phyloP scores from a whole-genome alignment of 2,888 invertebrate species.

The Cephus pygmeus region DNA sequence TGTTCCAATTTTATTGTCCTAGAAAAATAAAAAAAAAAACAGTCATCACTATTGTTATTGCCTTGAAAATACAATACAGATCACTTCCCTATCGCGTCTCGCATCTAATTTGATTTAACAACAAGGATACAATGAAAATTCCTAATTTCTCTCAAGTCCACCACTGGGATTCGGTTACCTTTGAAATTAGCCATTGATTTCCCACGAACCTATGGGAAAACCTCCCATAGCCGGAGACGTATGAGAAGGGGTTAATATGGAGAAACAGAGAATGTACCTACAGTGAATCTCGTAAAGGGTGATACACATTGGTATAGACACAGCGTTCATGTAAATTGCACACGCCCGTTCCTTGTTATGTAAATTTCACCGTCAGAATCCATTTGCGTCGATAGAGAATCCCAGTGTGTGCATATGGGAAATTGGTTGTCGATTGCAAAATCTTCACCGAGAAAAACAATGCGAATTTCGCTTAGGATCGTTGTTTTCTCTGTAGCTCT shows the following conservation, averaged over 20 bases:
- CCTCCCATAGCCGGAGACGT: neutral
- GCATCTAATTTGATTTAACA: neutral
- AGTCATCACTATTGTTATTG: no score
- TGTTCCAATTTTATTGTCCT: neutral
- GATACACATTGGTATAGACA: neutral
- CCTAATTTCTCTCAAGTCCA: neutral
- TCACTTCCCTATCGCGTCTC: neutral
- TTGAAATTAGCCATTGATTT: neutral
- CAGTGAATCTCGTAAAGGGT: constrained; percentile 20
- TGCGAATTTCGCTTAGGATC: neutral
- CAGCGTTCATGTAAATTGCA: constrained; percentile 37
- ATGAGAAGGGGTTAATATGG: neutral
- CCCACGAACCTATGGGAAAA: neutral
- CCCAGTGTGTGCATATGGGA: neutral
- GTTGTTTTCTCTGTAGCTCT: neutral
- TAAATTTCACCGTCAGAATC: constrained; percentile 27
- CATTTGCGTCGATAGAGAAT: neutral
- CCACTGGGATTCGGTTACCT: neutral
- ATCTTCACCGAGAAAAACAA: neutral
- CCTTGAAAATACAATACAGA: neutral
- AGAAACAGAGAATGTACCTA: constrained; percentile 16
- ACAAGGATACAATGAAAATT: neutral
- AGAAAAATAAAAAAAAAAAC: neutral
- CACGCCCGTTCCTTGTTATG: constrained; percentile 42
- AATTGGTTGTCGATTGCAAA: neutral